Percentiles rank a stretch among this genome's conserved stretches.
Evolutionary conservation across 2,797 vertebrate species (phyloP).

Genomic region (Novumbra hubbsi): DNA sequence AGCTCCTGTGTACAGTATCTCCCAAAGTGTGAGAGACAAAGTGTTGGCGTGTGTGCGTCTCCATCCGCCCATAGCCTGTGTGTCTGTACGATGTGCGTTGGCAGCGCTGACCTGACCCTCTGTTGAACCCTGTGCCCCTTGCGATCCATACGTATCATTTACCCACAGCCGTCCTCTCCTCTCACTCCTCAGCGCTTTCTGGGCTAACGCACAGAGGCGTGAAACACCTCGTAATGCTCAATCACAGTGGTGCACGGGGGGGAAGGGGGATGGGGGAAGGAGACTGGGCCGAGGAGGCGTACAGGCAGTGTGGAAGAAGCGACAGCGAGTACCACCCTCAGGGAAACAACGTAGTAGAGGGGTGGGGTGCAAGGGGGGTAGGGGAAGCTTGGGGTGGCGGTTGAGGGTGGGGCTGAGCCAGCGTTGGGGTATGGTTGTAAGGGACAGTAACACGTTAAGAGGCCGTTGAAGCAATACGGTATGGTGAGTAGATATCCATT

Average conservation of each 20-base stretch:
- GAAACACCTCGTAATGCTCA: constrained; percentile 85
- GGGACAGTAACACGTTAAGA: constrained; percentile 14
- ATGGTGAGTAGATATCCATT: not conserved
- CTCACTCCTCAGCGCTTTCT: constrained; percentile 67
- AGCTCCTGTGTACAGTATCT: not conserved
- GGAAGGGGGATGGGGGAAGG: constrained; percentile 32
- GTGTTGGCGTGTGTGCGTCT: not conserved
- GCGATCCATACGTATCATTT: constrained; percentile 80
- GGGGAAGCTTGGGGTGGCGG: not conserved
- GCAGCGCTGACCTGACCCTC: constrained; percentile 73
- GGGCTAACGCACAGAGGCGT: constrained; percentile 80
- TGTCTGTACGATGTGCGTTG: constrained; percentile 31
- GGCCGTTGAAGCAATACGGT: not conserved
- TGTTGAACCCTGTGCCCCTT: constrained; percentile 75
- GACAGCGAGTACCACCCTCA: constrained; percentile 55
- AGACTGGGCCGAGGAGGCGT: constrained; percentile 41
- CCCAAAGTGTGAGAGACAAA: not conserved
- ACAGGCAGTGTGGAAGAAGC: constrained; percentile 50
- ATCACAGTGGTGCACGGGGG: constrained; percentile 66
- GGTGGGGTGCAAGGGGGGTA: constrained; percentile 18
- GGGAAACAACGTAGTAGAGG: constrained; percentile 48
- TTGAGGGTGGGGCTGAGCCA: not conserved
- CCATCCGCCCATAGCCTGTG: constrained; percentile 1
- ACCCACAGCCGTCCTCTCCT: constrained; percentile 57
- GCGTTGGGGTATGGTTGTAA: constrained; percentile 12